These are phyloP conservation scores for Eupsilia transversa DNA, from an alignment of 2,888 invertebrate species.

Conservation along the genomic window DNA sequence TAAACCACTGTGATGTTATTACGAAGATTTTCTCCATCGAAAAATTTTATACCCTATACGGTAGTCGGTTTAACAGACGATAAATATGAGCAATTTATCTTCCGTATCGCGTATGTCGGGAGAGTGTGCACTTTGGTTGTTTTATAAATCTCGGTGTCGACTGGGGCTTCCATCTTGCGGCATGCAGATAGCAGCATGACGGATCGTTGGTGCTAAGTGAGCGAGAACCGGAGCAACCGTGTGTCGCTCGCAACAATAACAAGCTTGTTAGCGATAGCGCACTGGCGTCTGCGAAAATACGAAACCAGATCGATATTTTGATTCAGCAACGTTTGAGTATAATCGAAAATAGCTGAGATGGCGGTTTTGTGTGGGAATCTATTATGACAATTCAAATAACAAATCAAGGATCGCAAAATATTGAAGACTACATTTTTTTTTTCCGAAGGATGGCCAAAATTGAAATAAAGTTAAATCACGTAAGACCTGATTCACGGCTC, in stretches of 20 bases:
- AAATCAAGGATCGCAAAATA: background rate
- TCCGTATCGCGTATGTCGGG: constrained; percentile 49
- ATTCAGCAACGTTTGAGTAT: constrained; percentile 22
- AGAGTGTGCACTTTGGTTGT: constrained; percentile 59
- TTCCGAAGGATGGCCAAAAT: constrained; percentile 15
- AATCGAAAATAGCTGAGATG: constrained; percentile 28
- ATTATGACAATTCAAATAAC: constrained; percentile 8
- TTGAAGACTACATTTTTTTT: background rate
- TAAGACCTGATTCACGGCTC: constrained; percentile 15
- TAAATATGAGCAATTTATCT: constrained; percentile 67
- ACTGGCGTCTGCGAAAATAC: constrained; percentile 66
- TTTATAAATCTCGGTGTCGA: constrained; percentile 60
- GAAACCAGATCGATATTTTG: constrained; percentile 55
- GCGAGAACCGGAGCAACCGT: constrained; percentile 65
- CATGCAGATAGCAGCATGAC: constrained; percentile 79
- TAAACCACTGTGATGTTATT: constrained; percentile 19
- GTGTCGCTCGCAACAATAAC: constrained; percentile 69
- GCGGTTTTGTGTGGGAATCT: constrained; percentile 13
- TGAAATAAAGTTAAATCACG: constrained; percentile 8
- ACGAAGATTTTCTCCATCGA: constrained; percentile 23
- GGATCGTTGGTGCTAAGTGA: constrained; percentile 69
- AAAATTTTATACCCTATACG: constrained; percentile 12
- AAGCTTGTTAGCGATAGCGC: constrained; percentile 71
- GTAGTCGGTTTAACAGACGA: constrained; percentile 31
- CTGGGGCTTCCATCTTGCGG: constrained; percentile 69